Percentiles rank a stretch among this genome's conserved stretches.
phyloP scores from a whole-genome alignment of 2,888 invertebrate species.

The Microdon myrmicae region DNA sequence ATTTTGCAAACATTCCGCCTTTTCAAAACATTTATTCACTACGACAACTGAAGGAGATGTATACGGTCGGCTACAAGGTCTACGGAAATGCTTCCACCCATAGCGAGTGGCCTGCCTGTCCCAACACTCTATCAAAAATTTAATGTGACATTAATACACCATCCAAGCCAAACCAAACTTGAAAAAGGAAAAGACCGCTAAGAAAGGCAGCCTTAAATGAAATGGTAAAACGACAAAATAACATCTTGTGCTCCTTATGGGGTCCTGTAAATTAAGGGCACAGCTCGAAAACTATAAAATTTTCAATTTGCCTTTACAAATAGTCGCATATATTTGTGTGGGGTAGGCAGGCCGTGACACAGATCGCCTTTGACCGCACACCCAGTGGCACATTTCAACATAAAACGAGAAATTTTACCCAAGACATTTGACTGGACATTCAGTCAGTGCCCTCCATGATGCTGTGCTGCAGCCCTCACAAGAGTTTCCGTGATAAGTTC shows the following conservation, averaged over 20 bases:
- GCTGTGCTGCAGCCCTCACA: neutral
- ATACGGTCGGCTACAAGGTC: too few species aligned
- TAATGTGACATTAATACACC: slow-evolving; percentile 30
- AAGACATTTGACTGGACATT: slow-evolving; percentile 4
- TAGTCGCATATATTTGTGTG: neutral
- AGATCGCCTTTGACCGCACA: neutral
- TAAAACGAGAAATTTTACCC: slow-evolving; percentile 24
- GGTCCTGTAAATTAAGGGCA: slow-evolving; percentile 24
- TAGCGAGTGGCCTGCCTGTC: neutral
- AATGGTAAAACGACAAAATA: too few species aligned
- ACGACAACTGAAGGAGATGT: too few species aligned
- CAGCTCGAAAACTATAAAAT: slow-evolving; percentile 22
- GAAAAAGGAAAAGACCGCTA: too few species aligned
- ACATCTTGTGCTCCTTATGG: slow-evolving; percentile 23
- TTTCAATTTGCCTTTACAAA: slow-evolving; percentile 19
- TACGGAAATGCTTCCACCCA: too few species aligned
- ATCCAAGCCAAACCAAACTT: neutral
- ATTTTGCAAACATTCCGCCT: too few species aligned
- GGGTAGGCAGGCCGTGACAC: neutral
- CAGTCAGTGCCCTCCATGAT: neutral
- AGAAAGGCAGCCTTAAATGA: too few species aligned
- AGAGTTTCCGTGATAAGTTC: slow-evolving; percentile 12
- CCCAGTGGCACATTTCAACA: slow-evolving; percentile 32
- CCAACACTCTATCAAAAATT: slow-evolving; percentile 28
- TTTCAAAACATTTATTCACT: too few species aligned